Evolutionary conservation across 1,140 invertebrate species (phyloP).

Genomic region (Ostrea edulis): DNA sequence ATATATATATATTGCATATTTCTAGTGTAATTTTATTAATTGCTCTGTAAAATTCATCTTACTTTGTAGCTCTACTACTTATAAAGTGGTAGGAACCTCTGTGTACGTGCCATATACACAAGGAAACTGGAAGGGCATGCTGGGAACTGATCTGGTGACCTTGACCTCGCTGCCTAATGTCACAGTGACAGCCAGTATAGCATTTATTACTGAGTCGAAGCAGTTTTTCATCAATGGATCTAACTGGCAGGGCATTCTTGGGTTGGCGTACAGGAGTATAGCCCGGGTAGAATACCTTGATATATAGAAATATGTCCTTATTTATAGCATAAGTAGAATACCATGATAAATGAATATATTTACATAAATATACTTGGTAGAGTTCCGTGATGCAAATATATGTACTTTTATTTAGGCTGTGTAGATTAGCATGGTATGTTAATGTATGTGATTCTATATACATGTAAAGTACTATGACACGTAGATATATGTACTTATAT

Average conservation of each 20-base stretch:
- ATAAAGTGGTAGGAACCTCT: slow-evolving; percentile 55
- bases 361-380: no score
- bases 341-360: no score
- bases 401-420: no score
- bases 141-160: slow-evolving; percentile 76
- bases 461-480: no score
- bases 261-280: slow-evolving; percentile 79
- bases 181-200: slow-evolving; percentile 72
- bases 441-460: no score
- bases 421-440: no score
- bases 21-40: no score
- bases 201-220: slow-evolving; percentile 77
- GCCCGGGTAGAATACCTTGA: slow-evolving; percentile 66
- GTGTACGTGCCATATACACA: slow-evolving; percentile 77
- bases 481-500: neutral
- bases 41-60: no score
- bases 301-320: neutral
- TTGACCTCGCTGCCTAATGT: slow-evolving; percentile 68
- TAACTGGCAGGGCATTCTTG: slow-evolving; percentile 81
- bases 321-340: neutral
- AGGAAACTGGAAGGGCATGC: slow-evolving; percentile 78
- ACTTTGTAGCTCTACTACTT: slow-evolving; percentile 72
- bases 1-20: no score
- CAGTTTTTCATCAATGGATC: slow-evolving; percentile 80
- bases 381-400: no score